Conservation (phyloP, 2,888 invertebrate species). For the Strigamia crassipes region DNA sequence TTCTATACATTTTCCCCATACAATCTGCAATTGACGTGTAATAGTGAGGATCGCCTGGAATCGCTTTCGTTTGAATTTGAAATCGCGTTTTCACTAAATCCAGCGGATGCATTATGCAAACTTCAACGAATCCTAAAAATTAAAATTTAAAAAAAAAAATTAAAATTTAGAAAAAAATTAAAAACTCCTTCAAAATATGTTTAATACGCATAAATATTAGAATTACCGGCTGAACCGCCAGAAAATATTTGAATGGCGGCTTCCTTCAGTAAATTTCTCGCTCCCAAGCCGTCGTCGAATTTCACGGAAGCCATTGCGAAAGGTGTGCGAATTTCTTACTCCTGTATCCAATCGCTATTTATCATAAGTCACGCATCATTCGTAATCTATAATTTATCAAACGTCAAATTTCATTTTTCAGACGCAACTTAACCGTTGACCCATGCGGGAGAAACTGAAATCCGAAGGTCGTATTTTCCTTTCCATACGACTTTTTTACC, state of each 20-base stretch:
- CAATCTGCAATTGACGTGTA: slow-evolving; percentile 85
- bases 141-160: background rate
- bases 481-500: background rate
- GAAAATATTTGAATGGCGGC: slow-evolving; percentile 81
- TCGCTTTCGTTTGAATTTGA: slow-evolving; percentile 70
- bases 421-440: background rate
- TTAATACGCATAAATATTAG: slow-evolving; percentile 32
- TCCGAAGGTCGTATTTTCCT: background rate
- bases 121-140: slow-evolving; percentile 81
- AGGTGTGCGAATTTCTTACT: background rate
- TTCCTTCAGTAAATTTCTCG: slow-evolving; percentile 62
- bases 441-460: background rate
- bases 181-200: no score
- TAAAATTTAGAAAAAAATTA: background rate
- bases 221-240: slow-evolving; percentile 81
- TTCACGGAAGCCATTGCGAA: background rate
- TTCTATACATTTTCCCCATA: slow-evolving; percentile 82
- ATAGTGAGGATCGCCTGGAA: slow-evolving; percentile 62
- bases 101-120: slow-evolving; percentile 94
- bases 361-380: background rate
- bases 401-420: background rate
- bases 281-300: background rate
- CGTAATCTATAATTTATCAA: background rate
- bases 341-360: background rate
- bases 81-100: slow-evolving; percentile 91